Evolutionary conservation across 2,888 invertebrate genomes (phyloP), one percentile per base, ranked within the genome.

Genomic region (Drosophila setosimentum): DNA sequence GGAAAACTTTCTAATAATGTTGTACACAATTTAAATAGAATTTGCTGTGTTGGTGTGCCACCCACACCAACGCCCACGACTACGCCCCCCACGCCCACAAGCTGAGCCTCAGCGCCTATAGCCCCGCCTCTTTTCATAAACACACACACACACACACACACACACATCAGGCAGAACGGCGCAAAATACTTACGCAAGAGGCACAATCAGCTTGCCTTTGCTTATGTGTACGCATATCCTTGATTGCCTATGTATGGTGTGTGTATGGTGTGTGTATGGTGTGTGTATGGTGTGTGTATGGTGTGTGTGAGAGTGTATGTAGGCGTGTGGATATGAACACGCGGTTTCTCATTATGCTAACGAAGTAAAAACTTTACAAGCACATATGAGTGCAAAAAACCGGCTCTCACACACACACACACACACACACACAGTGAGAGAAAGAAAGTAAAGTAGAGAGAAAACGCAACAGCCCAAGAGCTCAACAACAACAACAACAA

Each of bases 21-120:
- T 92, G 92, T 92, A 91, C 92, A 92, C 91, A 92, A 90, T 91
- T 91, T 92, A 92, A 92, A 91, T 92, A 91, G 92, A 91, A 91
- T 91, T 91, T 92, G 83, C 87, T 79, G 73, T 72, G 79, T 65
- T 75, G 71, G 48, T 51, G 58, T 62, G 48, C 62, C 53, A 11
- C 35, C 59, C 59, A 32, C 63, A 11, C 35, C 33, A 13, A 53
- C 53, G 59, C 11, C 35, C 62, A 37, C 51, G 21, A n/a, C 11
- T 11, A 18, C 18, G 49, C 49, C 18, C 27, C 49, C 18, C 27
- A 29, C 29, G 29, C 50, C 37, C 21, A 16, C n/a, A 3, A 27
- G 16, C 59, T 11, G 16, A 48, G 53, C 35, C 54, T 18, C 11
- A 27, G 16, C 35, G 35, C 40, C 29, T 30, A 33, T 7, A 18